Evolutionary conservation across 2,888 invertebrate genomes (phyloP), one percentile per base, ranked within the genome.

Genomic region (Iphiclides podalirius): DNA sequence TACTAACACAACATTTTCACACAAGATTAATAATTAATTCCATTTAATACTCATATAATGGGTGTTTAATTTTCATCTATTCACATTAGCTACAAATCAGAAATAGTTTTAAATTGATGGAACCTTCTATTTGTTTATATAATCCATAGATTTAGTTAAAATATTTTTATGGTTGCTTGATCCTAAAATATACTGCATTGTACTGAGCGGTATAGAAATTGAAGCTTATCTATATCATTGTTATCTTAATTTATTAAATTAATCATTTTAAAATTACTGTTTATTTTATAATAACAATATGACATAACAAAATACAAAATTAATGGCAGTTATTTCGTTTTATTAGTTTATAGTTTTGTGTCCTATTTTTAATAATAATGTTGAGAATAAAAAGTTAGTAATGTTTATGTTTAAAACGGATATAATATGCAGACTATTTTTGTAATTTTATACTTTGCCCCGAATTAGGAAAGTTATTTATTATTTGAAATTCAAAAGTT

Each of bases 391-490:
- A 28, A 37, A 38, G 16, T 38, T 46, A 28, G 31, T 33, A 17
- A 13, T 28, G 17, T 33, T 34, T 31, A 38, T 46, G 13, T 33
- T 20, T 39, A 46, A 20, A 33, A 3, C 11, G 9, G 35, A 2
- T 11, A 38, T 39, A 31, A 31, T 31, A 31, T 31, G n/a, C n/a
- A n/a, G n/a, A n/a, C n/a, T 39, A 11, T 36, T 51, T 51, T 51
- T 50, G 15, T 37, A 41, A 41, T 54, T 56, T 64, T 55, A 60
- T 64, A 70, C 60, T 66, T 61, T 67, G 69, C 73, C 72, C 64
- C 75, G 70, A 75, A 76, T 70, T 83, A 75, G 81, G 74, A 78
- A 80, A 81, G 81, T 84, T 82, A 79, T 80, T 79, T 81, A 81
- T 77, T 49, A 78, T 74, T 79, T 77, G 72, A 75, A 67, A 78